Percentiles rank a stretch among this genome's conserved stretches.
Evolutionary conservation across 1,140 invertebrate genomes (phyloP).

Genomic region (Subanguina moxae): DNA sequence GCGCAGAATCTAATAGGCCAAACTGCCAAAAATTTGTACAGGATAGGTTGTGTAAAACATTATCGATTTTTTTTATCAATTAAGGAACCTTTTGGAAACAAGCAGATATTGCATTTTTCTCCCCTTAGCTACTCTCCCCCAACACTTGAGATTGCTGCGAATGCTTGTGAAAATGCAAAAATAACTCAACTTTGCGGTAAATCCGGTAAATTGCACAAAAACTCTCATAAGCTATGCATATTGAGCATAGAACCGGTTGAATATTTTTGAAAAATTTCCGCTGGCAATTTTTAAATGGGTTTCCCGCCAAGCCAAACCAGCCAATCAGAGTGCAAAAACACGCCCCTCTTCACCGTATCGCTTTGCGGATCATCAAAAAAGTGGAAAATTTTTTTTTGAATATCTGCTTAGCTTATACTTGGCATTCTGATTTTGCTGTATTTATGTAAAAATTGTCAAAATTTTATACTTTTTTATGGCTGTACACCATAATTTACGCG

Average conservation of each 20-base stretch:
- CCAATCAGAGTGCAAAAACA: background rate
- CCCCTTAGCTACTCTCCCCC: background rate
- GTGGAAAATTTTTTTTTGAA: background rate
- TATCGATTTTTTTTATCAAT: constrained; percentile 8
- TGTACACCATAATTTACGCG: no score
- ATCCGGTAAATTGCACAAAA: background rate
- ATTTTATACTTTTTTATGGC: no score
- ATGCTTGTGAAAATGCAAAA: background rate
- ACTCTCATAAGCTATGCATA: background rate
- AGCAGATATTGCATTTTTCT: no score
- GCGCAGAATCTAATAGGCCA: background rate
- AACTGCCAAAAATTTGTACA: constrained; percentile 1
- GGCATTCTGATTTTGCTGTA: no score
- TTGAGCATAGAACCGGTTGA: background rate
- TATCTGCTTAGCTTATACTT: no score
- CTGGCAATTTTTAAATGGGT: constrained; percentile 11
- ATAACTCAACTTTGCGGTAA: background rate
- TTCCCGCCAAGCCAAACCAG: constrained; percentile 7
- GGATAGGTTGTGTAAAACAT: background rate
- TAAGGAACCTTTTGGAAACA: background rate
- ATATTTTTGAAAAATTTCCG: constrained; percentile 1
- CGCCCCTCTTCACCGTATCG: background rate
- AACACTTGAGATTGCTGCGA: background rate
- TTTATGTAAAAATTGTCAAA: no score
- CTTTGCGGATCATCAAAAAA: background rate